phyloP scores from a whole-genome alignment of 2,113 vertebrate genomes.

The Microtus oregoni region DNA sequence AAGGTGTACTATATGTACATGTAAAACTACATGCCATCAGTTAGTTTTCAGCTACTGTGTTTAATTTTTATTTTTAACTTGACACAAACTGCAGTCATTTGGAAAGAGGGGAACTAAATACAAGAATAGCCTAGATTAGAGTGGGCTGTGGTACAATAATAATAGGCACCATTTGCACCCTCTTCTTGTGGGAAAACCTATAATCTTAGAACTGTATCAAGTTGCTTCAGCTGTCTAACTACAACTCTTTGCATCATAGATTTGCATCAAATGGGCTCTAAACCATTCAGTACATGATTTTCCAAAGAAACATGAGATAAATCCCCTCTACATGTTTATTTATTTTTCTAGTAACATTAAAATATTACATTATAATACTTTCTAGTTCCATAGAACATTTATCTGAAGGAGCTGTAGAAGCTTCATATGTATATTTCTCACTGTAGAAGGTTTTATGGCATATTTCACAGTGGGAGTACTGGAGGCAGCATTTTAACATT shows the following conservation, averaged over 20 bases:
- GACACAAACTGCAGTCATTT: background rate
- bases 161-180: background rate
- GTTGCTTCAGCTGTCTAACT: background rate
- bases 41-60: slow-evolving; percentile 3
- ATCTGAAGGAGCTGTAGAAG: slow-evolving; percentile 15
- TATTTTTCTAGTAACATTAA: slow-evolving; percentile 49
- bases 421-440: background rate
- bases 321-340: background rate
- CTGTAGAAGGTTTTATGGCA: slow-evolving; percentile 11
- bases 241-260: background rate
- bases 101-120: background rate
- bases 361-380: slow-evolving; percentile 47
- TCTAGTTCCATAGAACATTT: slow-evolving; percentile 14
- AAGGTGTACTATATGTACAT: background rate
- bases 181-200: background rate
- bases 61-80: background rate
- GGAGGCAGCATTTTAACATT: slow-evolving; percentile 41
- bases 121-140: background rate
- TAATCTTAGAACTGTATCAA: background rate
- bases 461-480: slow-evolving; percentile 46
- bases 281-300: slow-evolving; percentile 9
- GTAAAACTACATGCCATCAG: background rate
- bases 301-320: slow-evolving; percentile 21
- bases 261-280: slow-evolving; percentile 2
- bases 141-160: background rate